Conservation (phyloP, 2,113 vertebrate species). For the Collichthys lucidus region DNA sequence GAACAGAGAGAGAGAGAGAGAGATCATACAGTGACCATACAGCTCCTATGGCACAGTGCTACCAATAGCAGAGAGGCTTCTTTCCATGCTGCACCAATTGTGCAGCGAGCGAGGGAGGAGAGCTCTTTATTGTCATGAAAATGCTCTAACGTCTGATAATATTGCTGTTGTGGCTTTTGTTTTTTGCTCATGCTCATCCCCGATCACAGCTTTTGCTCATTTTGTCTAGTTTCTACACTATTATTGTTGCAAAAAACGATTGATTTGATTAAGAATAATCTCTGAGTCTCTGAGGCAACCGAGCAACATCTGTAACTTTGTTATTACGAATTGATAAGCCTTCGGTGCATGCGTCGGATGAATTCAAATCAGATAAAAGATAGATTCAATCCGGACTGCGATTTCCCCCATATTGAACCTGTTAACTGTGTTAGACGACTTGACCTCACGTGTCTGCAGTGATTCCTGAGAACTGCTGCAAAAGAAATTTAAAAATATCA, state of each 20-base stretch:
- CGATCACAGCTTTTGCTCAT: neutral
- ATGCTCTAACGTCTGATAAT: conserved; percentile 1
- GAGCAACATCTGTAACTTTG: neutral
- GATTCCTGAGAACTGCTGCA: neutral
- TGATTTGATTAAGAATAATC: neutral
- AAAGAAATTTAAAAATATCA: neutral
- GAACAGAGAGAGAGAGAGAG: neutral
- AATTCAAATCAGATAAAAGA: neutral
- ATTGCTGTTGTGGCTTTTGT: neutral
- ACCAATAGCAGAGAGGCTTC: conserved; percentile 12
- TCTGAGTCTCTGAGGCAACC: neutral
- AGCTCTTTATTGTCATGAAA: conserved; percentile 1
- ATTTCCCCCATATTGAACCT: neutral
- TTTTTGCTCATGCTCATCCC: neutral
- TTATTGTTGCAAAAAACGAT: neutral
- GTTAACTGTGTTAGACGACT: neutral
- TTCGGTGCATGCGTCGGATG: neutral
- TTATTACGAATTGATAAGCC: neutral
- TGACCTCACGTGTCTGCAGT: conserved; percentile 1
- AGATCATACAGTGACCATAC: conserved; percentile 3
- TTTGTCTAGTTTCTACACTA: neutral
- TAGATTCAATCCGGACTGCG: too few relatives aligned
- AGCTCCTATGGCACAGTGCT: conserved; percentile 22
- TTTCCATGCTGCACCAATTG: conserved; percentile 19
- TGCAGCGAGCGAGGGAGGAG: neutral